A percentile compares a stretch with the other conserved stretches of the same genome.
These are phyloP conservation scores for Trisateles emortualis DNA, from an alignment of 2,888 invertebrate genomes.

Conservation along the genomic window DNA sequence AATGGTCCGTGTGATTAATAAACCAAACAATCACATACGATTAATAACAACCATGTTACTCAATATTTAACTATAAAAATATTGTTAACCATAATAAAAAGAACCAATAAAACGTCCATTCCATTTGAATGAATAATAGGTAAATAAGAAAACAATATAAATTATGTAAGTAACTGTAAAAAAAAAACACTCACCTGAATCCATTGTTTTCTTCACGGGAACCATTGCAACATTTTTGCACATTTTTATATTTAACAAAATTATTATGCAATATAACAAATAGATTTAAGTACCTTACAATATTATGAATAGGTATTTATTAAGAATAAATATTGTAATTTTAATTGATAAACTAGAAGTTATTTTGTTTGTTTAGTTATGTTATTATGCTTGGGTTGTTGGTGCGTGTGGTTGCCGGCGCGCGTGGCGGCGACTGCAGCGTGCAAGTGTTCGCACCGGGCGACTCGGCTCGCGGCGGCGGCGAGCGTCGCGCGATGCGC, in stretches of 20 bases:
- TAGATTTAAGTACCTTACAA: neutral
- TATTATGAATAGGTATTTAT: constrained; percentile 1
- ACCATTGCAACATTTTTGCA: constrained; percentile 73
- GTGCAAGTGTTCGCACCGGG: constrained; percentile 25
- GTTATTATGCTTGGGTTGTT: constrained; percentile 33
- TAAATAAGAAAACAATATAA: neutral
- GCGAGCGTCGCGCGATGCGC: constrained; percentile 3
- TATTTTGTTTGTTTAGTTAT: constrained; percentile 28
- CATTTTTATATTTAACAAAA: constrained; percentile 54
- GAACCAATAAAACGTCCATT: neutral
- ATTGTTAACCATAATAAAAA: neutral
- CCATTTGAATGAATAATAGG: too few species aligned
- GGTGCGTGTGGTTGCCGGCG: constrained; percentile 38
- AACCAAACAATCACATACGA: constrained; percentile 15
- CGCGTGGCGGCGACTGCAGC: constrained; percentile 49
- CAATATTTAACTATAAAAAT: constrained; percentile 6
- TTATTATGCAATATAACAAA: constrained; percentile 36
- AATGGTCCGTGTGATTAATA: constrained; percentile 25
- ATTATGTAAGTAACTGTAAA: neutral
- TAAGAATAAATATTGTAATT: constrained; percentile 3
- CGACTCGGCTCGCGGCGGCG: neutral
- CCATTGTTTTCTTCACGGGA: constrained; percentile 65
- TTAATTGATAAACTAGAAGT: constrained; percentile 20
- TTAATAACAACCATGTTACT: constrained; percentile 17
- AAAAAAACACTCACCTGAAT: constrained; percentile 63